A percentile compares a stretch with the other conserved stretches of the same genome.
Evolutionary conservation across 2,888 invertebrate species (phyloP).

Genomic region (Tiliacea citrago): DNA sequence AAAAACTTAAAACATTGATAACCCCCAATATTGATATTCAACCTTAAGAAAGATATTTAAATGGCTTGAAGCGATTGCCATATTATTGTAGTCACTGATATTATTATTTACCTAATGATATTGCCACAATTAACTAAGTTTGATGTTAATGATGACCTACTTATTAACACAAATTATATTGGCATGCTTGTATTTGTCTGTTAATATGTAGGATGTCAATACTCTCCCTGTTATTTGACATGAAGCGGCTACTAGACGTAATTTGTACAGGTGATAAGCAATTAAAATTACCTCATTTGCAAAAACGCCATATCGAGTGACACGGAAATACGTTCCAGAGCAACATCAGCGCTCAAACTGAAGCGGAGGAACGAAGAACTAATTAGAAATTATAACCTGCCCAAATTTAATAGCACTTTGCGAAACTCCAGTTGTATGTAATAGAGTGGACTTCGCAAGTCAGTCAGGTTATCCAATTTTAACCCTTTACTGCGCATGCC

Average conservation of each 20-base stretch:
- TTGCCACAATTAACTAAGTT: neutral
- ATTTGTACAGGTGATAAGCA: neutral
- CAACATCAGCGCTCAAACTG: conserved; percentile 71
- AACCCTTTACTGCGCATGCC: conserved; percentile 91
- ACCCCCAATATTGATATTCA: too few relatives aligned
- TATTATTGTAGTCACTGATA: neutral
- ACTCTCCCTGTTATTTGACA: neutral
- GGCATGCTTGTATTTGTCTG: neutral
- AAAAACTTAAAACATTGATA: neutral
- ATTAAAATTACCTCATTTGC: conserved; percentile 13
- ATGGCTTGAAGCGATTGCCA: neutral
- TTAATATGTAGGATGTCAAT: neutral
- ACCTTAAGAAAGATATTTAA: neutral
- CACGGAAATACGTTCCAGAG: conserved; percentile 60
- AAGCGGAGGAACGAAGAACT: conserved; percentile 77
- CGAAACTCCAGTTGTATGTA: conserved; percentile 27
- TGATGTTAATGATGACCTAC: neutral
- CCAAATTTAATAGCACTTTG: conserved; percentile 61
- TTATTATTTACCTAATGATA: neutral
- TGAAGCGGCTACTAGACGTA: neutral
- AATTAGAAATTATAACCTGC: conserved; percentile 71
- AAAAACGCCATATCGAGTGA: conserved; percentile 55
- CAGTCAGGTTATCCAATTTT: conserved; percentile 70
- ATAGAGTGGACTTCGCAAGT: conserved; percentile 45
- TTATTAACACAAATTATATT: neutral